Evolutionary conservation across 2,888 invertebrate species (phyloP).

Genomic region (Diloba caeruleocephala): DNA sequence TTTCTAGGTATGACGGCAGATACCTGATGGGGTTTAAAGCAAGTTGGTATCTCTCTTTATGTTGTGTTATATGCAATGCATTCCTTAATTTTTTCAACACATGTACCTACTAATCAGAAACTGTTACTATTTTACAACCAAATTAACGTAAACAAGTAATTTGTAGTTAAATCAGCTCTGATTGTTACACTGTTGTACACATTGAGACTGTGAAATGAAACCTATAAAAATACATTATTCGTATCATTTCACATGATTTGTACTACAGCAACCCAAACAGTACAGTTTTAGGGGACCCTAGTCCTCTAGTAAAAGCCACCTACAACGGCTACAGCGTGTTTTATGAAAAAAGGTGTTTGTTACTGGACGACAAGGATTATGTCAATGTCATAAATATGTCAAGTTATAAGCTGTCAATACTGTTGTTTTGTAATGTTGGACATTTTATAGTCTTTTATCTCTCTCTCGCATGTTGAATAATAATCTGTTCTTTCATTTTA

Average conservation of each 20-base stretch:
- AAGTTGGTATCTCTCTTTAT: constrained; percentile 21
- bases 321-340: no score
- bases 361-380: no score
- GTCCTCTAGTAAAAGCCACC: no score
- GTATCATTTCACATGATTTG: constrained; percentile 25
- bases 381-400: not conserved
- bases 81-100: constrained; percentile 26
- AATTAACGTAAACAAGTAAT: constrained; percentile 35
- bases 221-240: constrained; percentile 13
- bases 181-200: constrained; percentile 13
- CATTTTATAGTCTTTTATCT: not conserved
- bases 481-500: no score
- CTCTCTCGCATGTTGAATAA: constrained; percentile 8
- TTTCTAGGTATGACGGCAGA: constrained; percentile 63
- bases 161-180: constrained; percentile 28
- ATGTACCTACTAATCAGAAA: constrained; percentile 6
- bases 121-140: constrained; percentile 31
- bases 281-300: not conserved
- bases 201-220: constrained; percentile 27
- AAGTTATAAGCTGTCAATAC: no score
- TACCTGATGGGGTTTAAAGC: constrained; percentile 49
- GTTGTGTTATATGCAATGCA: constrained; percentile 13
- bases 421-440: no score
- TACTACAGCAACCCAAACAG: constrained; percentile 13
- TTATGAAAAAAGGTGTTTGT: not conserved